Evolutionary conservation across 2,113 vertebrate genomes (phyloP).

Genomic region (Butorides virescens): DNA sequence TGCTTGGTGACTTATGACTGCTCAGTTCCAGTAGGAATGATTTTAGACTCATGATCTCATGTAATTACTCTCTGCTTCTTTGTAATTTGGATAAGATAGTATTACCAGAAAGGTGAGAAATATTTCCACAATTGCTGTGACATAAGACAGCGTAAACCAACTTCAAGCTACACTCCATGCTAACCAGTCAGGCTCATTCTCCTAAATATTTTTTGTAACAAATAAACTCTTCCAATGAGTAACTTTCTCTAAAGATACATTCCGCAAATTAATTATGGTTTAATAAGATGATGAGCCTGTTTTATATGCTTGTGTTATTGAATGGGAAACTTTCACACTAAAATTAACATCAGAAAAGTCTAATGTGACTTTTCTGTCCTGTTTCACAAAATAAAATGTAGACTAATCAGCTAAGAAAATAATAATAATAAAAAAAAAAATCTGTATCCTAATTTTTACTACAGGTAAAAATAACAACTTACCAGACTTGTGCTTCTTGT

Average conservation of each 20-base stretch:
- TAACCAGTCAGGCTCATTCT: neutral
- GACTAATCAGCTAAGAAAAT: neutral
- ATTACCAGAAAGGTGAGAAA: neutral
- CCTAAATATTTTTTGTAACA: neutral
- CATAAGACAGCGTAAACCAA: neutral
- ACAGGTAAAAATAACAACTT: constrained; percentile 39
- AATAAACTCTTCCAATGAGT: neutral
- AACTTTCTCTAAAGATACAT: neutral
- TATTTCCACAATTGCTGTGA: neutral
- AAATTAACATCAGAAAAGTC: neutral
- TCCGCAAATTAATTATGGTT: neutral
- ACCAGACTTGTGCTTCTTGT: constrained; percentile 91
- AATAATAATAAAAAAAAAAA: neutral
- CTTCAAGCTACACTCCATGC: neutral
- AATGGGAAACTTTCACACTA: neutral
- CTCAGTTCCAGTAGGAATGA: neutral
- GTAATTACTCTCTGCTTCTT: neutral
- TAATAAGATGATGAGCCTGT: neutral
- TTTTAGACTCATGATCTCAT: neutral
- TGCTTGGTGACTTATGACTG: neutral
- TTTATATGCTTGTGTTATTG: neutral
- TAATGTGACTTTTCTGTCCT: neutral
- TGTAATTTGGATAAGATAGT: neutral
- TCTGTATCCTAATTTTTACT: neutral
- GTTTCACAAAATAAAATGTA: neutral